Base-by-base conservation (phyloP, 2,888 invertebrate species). In the Aleiodes alternator region DNA sequence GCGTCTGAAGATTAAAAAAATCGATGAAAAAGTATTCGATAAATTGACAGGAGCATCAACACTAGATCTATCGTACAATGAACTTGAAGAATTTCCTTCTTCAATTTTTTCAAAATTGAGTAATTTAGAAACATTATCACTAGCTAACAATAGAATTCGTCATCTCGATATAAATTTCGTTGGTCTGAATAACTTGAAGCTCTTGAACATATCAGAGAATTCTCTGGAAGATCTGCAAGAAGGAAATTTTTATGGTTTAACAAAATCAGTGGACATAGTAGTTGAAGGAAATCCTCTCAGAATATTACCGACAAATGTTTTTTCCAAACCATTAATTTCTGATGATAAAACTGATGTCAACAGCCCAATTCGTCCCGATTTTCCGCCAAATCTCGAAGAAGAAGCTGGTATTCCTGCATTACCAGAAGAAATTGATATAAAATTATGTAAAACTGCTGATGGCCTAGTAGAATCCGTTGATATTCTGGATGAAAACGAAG, bases 171-270 rank as follows among this genome's bases (percentile, higher is more conserved):
- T 66, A 11, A 43, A 38, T 2, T 84, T 86, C 48, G 72, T 82
- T 6, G 85, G 84, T 3, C 53, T 86, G 48, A 79, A 81, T 31
- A 84, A 83, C n/a, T 76, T 86, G 5, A 80, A 79, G 29, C 14
- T 38, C 0, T 76, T 86, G 4, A 76, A 86, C 31, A 76, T 86
- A 0, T 85, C 86, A 3, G 57, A 76, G 50, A 86, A 85, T 59
- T 80, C 80, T 0, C 73, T 86, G 12, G 53, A 61, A 14, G 80
- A 82, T 16, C 70, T 86, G 1, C 73, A 79, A 0, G 76, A 80
- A 6, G 82, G 85, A 7, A 76, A 83, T 31, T 77, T 86, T 4
- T 85, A 82, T 38, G 83, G 85, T 8, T 50, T 86, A n/a, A 76
- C 79, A 1, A 81, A 73, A n/a, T 73, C 75, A 7, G 57, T 76